These are phyloP conservation scores for Macropus fuliginosus DNA, from an alignment of 2,797 vertebrate genomes.

Conservation along the genomic window DNA sequence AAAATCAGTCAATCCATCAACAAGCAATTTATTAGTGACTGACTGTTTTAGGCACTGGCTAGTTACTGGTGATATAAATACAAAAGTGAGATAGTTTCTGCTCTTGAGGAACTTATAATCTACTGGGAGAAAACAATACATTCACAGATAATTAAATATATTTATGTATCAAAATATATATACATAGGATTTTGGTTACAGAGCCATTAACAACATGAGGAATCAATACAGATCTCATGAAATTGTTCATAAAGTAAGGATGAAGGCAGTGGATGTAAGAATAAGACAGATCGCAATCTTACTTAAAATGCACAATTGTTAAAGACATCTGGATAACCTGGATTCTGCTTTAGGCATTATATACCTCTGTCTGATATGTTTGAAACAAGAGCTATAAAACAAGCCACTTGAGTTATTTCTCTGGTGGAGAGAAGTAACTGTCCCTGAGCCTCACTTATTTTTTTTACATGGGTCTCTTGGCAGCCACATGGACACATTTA, in stretches of 20 bases:
- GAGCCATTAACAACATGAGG: background rate
- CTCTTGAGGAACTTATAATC: background rate
- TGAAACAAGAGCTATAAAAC: background rate
- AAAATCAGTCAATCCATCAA: background rate
- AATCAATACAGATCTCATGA: background rate
- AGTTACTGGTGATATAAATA: background rate
- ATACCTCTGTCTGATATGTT: background rate
- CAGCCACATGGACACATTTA: background rate
- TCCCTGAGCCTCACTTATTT: background rate
- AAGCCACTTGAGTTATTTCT: background rate
- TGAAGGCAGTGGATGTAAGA: background rate
- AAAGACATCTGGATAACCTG: background rate
- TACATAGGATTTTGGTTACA: background rate
- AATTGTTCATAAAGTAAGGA: background rate
- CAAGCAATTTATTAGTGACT: background rate
- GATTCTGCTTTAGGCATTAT: background rate
- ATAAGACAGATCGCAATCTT: background rate
- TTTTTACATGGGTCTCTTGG: background rate
- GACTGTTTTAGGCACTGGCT: background rate
- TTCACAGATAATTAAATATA: background rate
- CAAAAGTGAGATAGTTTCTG: background rate
- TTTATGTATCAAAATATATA: background rate
- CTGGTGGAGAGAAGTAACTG: background rate
- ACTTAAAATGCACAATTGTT: background rate
- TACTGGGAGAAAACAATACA: background rate